Conservation (phyloP, 2,113 vertebrate species). For the Axis porcinus region DNA sequence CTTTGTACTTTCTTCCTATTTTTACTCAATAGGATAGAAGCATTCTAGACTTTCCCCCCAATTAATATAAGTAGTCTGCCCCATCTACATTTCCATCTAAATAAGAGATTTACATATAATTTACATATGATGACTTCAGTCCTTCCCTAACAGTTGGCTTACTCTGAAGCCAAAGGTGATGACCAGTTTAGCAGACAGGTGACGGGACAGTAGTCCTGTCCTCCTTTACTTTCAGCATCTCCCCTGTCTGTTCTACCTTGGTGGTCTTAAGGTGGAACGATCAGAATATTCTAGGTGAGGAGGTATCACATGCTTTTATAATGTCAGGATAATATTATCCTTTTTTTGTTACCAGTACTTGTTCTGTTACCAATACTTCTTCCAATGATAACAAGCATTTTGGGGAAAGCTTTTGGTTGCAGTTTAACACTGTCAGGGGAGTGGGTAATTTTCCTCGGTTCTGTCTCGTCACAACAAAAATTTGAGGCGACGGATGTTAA, state of each 20-base stretch:
- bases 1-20: not conserved
- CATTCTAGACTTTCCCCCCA: not conserved
- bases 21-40: not conserved
- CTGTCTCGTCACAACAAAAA: not conserved
- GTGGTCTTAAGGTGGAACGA: not conserved
- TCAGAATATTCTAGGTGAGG: not conserved
- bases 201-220: not conserved
- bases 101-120: not conserved
- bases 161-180: not conserved
- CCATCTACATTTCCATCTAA: not conserved
- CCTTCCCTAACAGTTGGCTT: not conserved
- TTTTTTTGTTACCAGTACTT: not conserved
- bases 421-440: not conserved
- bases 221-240: not conserved
- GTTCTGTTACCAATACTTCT: not conserved
- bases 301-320: not conserved
- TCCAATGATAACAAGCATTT: not conserved
- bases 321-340: not conserved
- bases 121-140: not conserved
- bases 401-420: not conserved
- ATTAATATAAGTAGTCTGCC: not conserved
- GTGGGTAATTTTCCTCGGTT: not conserved
- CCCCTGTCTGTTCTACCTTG: not conserved
- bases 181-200: not conserved
- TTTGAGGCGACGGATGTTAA: not conserved